Percentiles rank a stretch among this genome's conserved stretches.
These are phyloP conservation scores for Geopemphigus sp. DNA, from an alignment of 1,140 invertebrate genomes.

Conservation along the genomic window DNA sequence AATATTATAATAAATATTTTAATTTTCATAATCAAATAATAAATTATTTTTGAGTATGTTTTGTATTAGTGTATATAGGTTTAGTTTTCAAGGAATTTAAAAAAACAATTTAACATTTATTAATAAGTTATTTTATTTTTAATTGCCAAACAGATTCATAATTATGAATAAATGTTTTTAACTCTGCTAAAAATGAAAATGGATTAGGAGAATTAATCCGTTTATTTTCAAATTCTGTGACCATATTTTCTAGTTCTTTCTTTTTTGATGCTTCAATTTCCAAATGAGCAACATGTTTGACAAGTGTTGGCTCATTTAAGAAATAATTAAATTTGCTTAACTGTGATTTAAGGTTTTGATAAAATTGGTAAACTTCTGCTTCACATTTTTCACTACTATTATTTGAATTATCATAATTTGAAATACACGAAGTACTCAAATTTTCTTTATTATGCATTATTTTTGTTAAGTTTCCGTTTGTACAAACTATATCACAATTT, in stretches of 20 bases:
- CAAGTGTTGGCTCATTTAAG: background rate
- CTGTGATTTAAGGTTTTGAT: slow-evolving; percentile 6
- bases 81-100: background rate
- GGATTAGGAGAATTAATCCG: slow-evolving; percentile 36
- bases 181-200: background rate
- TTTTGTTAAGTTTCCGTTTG: background rate
- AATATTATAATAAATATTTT: background rate
- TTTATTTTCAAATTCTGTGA: slow-evolving; percentile 4
- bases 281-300: slow-evolving; percentile 37
- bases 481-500: background rate
- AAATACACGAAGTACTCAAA: background rate
- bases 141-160: background rate
- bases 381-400: background rate
- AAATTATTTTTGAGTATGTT: background rate
- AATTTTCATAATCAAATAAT: background rate
- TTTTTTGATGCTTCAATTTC: slow-evolving; percentile 41
- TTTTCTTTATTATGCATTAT: background rate
- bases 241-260: slow-evolving; percentile 35
- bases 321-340: background rate
- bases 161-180: slow-evolving; percentile 11
- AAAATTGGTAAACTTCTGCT: background rate
- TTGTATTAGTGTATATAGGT: background rate
- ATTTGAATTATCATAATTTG: background rate
- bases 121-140: background rate
- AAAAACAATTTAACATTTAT: background rate